These are phyloP conservation scores for Heliconius sara DNA, from an alignment of 2,888 invertebrate genomes.

Conservation along the genomic window DNA sequence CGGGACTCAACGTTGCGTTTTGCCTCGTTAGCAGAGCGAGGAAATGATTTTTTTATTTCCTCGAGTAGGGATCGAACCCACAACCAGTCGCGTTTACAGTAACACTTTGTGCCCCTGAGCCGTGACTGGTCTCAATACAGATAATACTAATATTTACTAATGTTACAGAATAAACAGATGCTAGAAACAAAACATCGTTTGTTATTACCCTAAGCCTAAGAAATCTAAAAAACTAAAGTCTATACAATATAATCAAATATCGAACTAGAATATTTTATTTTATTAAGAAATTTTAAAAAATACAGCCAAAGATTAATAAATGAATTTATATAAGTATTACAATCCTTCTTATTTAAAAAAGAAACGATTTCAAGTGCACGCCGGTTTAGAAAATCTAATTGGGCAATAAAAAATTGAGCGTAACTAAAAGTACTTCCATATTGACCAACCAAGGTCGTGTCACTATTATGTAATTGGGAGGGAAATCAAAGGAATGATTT, in stretches of 20 bases:
- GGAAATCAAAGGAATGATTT: background rate
- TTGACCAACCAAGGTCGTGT: slow-evolving; percentile 28
- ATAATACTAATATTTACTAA: too few relatives aligned
- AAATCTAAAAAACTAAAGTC: too few relatives aligned
- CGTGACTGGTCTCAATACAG: background rate
- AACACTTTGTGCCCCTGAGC: background rate
- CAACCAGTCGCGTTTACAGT: background rate
- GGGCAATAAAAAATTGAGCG: slow-evolving; percentile 24
- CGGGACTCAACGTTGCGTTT: too few relatives aligned
- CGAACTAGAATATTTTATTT: too few relatives aligned
- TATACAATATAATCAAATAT: too few relatives aligned
- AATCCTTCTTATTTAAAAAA: slow-evolving; percentile 1
- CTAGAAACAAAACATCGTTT: too few relatives aligned
- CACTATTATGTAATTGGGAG: slow-evolving; percentile 6
- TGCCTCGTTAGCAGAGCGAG: too few relatives aligned
- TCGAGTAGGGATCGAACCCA: background rate
- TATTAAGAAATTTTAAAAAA: too few relatives aligned
- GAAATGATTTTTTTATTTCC: too few relatives aligned
- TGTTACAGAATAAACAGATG: too few relatives aligned
- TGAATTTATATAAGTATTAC: background rate
- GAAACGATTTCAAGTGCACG: slow-evolving; percentile 4
- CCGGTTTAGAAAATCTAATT: slow-evolving; percentile 9
- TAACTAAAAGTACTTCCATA: slow-evolving; percentile 28
- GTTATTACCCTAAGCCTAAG: too few relatives aligned
- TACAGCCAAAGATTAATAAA: background rate